Conservation (phyloP, 2,113 vertebrate genomes). For the Emydocephalus ijimae region DNA sequence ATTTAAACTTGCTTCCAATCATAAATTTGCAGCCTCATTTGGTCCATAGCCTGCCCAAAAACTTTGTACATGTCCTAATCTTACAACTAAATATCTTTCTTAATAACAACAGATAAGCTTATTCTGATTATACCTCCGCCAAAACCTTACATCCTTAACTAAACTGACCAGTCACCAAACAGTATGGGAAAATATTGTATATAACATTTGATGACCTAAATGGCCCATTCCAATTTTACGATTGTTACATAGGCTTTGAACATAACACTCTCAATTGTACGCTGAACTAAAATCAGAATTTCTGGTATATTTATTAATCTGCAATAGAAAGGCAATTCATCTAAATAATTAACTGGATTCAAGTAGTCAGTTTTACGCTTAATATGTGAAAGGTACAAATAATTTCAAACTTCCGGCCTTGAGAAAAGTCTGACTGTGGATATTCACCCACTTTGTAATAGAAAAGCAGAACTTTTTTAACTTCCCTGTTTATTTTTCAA, state of each 20-base stretch:
- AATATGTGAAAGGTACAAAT: not conserved
- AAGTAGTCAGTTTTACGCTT: not conserved
- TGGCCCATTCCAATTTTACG: not conserved
- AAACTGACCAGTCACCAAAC: not conserved
- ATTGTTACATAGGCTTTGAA: not conserved
- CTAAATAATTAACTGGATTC: not conserved
- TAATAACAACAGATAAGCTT: not conserved
- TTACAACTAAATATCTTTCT: not conserved
- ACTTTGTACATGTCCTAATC: not conserved
- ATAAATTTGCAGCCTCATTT: not conserved
- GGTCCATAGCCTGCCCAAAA: not conserved
- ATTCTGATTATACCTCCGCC: not conserved
- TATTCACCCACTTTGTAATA: not conserved
- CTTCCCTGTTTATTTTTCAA: not conserved
- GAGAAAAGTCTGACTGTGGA: not conserved
- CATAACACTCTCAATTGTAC: not conserved
- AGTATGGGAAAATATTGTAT: not conserved
- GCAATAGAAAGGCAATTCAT: not conserved
- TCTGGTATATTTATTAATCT: not conserved
- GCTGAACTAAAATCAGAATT: not conserved
- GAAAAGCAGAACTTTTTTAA: not conserved
- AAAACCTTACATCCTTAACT: not conserved
- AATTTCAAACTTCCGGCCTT: not conserved
- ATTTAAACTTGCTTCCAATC: not conserved
- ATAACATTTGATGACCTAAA: not conserved